These are phyloP conservation scores for Papilio gigon DNA, from an alignment of 2,888 invertebrate genomes.

Conservation along the genomic window DNA sequence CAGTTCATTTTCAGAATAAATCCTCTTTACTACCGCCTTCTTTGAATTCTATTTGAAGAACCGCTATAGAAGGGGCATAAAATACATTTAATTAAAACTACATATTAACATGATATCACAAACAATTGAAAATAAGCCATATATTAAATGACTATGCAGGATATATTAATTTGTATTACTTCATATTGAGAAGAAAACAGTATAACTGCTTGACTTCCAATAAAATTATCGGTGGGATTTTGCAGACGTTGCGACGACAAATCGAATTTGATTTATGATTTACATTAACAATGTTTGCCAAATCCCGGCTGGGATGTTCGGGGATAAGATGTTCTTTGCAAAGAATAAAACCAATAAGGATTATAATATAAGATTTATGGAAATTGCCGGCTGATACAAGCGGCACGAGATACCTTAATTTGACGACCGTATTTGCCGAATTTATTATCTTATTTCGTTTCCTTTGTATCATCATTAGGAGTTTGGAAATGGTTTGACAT, in stretches of 20 bases:
- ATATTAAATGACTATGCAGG: no score
- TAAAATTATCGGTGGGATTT: conserved; percentile 11
- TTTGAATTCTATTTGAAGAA: background rate
- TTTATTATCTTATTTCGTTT: conserved; percentile 26
- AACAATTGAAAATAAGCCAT: no score
- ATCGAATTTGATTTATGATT: conserved; percentile 20
- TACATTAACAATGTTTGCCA: conserved; percentile 29
- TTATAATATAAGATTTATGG: conserved; percentile 39
- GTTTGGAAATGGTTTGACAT: conserved; percentile 13
- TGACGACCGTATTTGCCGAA: conserved; percentile 34
- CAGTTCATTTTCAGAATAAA: conserved; percentile 12
- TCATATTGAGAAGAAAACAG: no score
- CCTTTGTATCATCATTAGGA: conserved; percentile 16
- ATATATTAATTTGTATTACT: no score
- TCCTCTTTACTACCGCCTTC: background rate
- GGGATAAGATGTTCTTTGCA: conserved; percentile 30
- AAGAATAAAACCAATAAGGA: conserved; percentile 38
- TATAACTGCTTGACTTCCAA: background rate
- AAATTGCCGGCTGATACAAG: conserved; percentile 26
- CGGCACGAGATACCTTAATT: conserved; percentile 30
- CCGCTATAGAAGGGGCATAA: background rate
- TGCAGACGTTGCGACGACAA: conserved; percentile 1
- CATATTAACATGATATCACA: no score
- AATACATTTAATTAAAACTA: background rate
- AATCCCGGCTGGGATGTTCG: conserved; percentile 26